phyloP scores from a whole-genome alignment of 2,113 vertebrate species.

The Mohoua ochrocephala region DNA sequence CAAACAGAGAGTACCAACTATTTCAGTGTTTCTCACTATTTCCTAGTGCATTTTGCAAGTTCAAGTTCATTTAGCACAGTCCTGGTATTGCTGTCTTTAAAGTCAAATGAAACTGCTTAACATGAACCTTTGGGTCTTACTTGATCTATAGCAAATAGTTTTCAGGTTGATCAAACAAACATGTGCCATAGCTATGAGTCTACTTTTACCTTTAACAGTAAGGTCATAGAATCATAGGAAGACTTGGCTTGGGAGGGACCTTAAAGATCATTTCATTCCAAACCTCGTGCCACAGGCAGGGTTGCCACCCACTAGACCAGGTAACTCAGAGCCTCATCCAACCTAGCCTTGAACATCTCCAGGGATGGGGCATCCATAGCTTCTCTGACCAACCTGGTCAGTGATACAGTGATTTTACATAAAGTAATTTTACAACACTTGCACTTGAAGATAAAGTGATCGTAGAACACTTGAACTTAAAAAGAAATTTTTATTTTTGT shows the following conservation, averaged over 20 bases:
- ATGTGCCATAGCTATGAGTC: background rate
- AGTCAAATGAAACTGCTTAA: background rate
- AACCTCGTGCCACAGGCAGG: background rate
- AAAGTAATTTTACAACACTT: background rate
- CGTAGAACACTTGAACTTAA: background rate
- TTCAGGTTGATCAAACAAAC: background rate
- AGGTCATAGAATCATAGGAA: background rate
- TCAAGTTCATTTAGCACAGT: background rate
- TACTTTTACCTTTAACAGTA: background rate
- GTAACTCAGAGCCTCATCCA: background rate
- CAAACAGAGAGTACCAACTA: background rate
- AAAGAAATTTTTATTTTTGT: background rate
- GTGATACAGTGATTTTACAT: background rate
- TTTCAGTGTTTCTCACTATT: background rate
- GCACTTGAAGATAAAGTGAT: background rate
- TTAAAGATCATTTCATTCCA: background rate
- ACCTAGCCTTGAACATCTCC: background rate
- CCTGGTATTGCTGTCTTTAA: background rate
- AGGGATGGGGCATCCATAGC: background rate
- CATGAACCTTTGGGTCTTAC: background rate
- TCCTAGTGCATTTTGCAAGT: background rate
- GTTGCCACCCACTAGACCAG: background rate
- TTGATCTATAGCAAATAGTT: background rate
- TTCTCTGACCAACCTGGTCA: background rate
- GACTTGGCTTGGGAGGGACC: background rate